Evolutionary conservation across 2,888 invertebrate species (phyloP).

Genomic region (Dione vanillae): DNA sequence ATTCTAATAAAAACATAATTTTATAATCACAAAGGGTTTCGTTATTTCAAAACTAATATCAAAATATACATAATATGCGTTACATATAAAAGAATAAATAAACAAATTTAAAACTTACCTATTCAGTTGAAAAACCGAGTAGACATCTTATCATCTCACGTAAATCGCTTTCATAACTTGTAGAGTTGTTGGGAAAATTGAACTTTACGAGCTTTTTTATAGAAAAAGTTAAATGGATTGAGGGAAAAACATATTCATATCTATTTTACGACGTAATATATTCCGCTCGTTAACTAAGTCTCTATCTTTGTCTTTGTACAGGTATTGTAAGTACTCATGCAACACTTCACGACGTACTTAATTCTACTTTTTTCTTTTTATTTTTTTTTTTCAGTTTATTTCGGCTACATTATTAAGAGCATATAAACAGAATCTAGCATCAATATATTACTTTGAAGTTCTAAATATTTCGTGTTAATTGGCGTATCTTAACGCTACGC

Average conservation of each 20-base stretch:
- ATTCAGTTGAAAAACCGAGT: background rate
- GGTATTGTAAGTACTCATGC: no score
- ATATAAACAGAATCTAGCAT: background rate
- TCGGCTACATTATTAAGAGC: background rate
- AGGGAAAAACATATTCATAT: conserved; percentile 34
- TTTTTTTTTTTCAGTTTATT: no score
- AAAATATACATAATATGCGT: no score
- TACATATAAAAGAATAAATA: background rate
- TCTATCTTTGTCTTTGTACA: background rate
- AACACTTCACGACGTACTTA: no score
- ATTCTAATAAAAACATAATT: no score
- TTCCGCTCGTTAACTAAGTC: conserved; percentile 35
- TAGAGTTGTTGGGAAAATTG: conserved; percentile 1
- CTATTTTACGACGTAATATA: conserved; percentile 41
- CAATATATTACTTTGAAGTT: no score
- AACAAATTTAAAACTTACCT: background rate
- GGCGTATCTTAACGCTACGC: no score
- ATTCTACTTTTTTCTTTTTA: no score
- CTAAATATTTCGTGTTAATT: no score
- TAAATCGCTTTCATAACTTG: background rate
- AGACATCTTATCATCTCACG: background rate
- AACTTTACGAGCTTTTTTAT: conserved; percentile 29
- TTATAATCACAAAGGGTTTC: no score
- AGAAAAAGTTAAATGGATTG: conserved; percentile 38
- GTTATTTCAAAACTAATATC: no score